Evolutionary conservation across 2,888 invertebrate species (phyloP).

Genomic region (Aelia acuminata): DNA sequence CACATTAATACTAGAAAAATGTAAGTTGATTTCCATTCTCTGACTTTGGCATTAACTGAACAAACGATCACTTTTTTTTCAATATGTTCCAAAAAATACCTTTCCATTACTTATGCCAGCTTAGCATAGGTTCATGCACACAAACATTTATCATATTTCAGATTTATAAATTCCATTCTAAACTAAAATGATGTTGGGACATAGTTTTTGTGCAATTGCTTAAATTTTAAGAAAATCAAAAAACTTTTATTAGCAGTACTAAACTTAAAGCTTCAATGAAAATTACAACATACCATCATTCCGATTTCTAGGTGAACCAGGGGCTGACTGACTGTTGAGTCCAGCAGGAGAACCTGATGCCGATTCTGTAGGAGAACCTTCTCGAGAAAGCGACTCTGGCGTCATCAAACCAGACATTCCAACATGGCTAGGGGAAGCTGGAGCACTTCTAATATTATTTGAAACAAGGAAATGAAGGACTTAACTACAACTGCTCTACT

Average conservation of each 20-base stretch:
- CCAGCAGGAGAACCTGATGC: conserved; percentile 69
- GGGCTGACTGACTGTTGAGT: conserved; percentile 75
- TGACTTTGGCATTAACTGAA: too few relatives aligned
- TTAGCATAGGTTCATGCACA: neutral
- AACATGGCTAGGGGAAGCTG: conserved; percentile 94
- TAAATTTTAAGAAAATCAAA: neutral
- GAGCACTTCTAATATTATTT: conserved; percentile 82
- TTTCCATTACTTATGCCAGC: too few relatives aligned
- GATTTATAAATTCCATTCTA: too few relatives aligned
- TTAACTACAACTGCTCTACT: neutral
- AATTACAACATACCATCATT: conserved; percentile 61
- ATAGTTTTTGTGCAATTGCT: too few relatives aligned
- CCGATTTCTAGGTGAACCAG: conserved; percentile 75
- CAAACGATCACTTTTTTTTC: too few relatives aligned
- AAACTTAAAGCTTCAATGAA: neutral
- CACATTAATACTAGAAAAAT: too few relatives aligned
- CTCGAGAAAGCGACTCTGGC: conserved; percentile 88
- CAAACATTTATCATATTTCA: too few relatives aligned
- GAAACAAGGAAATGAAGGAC: conserved; percentile 46
- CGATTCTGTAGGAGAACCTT: conserved; percentile 86
- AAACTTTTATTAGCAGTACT: neutral
- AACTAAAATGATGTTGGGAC: too few relatives aligned
- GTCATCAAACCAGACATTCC: conserved; percentile 88
- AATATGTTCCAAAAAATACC: too few relatives aligned
- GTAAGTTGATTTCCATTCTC: too few relatives aligned